Conservation (phyloP, 2,888 invertebrate genomes). For the Arge pagana region DNA sequence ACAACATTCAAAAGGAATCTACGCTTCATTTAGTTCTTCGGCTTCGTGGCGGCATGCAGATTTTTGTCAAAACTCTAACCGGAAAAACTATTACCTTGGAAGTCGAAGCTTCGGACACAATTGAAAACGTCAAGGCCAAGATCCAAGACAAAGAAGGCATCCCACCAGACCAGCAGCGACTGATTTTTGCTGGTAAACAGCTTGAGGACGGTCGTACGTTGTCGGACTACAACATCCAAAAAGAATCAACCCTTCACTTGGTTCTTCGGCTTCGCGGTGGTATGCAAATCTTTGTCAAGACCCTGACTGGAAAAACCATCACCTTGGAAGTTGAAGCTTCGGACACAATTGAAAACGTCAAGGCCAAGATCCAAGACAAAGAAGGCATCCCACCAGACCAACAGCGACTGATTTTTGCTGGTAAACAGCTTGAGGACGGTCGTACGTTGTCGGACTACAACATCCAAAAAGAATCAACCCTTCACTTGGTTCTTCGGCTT, state of each 20-base stretch:
- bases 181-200: conserved; percentile 21
- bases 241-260: conserved; percentile 19
- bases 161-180: too few species aligned
- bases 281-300: too few species aligned
- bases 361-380: too few species aligned
- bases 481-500: too few species aligned
- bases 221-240: conserved; percentile 20
- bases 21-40: conserved; percentile 36
- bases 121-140: too few species aligned
- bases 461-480: too few species aligned
- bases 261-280: conserved; percentile 21
- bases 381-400: too few species aligned
- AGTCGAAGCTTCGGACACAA: conserved; percentile 20
- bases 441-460: conserved; percentile 41
- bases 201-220: conserved; percentile 19
- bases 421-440: conserved; percentile 43
- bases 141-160: too few species aligned
- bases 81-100: conserved; percentile 20
- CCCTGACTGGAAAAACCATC: conserved; percentile 38
- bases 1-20: conserved; percentile 38
- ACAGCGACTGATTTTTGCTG: conserved; percentile 43
- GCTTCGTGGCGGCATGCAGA: conserved; percentile 36
- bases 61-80: conserved; percentile 33
- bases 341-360: conserved; percentile 41
- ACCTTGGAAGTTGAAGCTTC: conserved; percentile 43